A percentile compares a stretch with the other conserved stretches of the same genome.
phyloP scores from a whole-genome alignment of 2,113 vertebrate species.

The Bubo bubo region DNA sequence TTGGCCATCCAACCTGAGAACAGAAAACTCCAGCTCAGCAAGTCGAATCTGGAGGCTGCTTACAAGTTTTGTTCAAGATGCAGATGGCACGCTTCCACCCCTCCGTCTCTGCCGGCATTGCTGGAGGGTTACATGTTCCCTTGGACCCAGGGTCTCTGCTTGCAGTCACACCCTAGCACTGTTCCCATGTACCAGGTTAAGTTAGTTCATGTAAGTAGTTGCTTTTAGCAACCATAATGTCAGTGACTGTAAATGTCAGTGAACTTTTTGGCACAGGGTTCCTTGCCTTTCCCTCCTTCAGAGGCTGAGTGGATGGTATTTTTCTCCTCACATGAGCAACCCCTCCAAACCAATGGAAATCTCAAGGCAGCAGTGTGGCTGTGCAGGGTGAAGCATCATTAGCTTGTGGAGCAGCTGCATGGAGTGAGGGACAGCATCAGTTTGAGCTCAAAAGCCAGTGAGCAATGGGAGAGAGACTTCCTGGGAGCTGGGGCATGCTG shows the following conservation, averaged over 20 bases:
- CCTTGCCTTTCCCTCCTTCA: background rate
- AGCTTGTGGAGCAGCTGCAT: fast-evolving
- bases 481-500: background rate
- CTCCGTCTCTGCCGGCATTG: background rate
- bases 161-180: background rate
- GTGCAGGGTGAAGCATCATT: background rate
- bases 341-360: background rate
- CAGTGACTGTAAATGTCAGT: fast-evolving
- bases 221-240: background rate
- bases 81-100: background rate
- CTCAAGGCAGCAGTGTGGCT: background rate
- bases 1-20: background rate
- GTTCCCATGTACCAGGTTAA: background rate
- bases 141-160: background rate
- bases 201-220: background rate
- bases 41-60: background rate
- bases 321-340: background rate
- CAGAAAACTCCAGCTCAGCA: background rate
- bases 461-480: background rate
- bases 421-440: background rate
- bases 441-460: background rate
- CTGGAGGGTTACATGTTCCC: background rate
- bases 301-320: background rate
- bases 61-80: background rate
- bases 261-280: background rate